Evolutionary conservation across 2,888 invertebrate species (phyloP), one percentile per base, ranked within the genome.

Genomic region (Cheilosia soror): DNA sequence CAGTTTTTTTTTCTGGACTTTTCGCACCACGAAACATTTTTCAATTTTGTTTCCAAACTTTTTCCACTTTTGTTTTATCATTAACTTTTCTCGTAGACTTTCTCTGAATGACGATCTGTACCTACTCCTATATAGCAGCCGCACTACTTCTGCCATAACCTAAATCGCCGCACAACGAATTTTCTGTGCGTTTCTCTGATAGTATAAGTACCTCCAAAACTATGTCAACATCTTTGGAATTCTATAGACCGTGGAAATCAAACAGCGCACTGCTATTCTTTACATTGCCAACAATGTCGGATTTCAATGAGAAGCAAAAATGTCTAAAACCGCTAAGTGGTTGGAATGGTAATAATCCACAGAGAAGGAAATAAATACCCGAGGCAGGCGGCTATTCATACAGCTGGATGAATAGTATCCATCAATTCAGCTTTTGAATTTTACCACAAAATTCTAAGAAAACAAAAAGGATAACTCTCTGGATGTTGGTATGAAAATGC

Each of bases 321-420:
- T 11, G 9, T 37, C 37, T 9, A 25, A 65, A n/a, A 15, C 27
- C 25, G 42, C 29, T 69, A 78, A 71, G 63, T 78, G 63, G 55
- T 71, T 53, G 57, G 55, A 78, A 78, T 49, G 47, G 69, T 69
- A 71, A 78, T 62, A 69, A 62, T 53, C 69, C 68, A 69, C 44
- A 62, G 53, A 77, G 53, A 68, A 60, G 42, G 42, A n/a, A 15
- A 47, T 47, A 47, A 66, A 66, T 53, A 57, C 65, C 44, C 62
- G 15, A 47, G 44, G 29, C 20, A 20, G 20, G 20, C 20, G 20
- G 20, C 44, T 15, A 20, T 62, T 47, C 44, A 62, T 15, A 15
- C 7, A n/a, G 4, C 44, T 15, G n/a, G 29, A 9, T 29, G 62
- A 47, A 62, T 62, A 9, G 44, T 15, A 29, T 62, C 62, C 44